Percentiles rank a stretch among this genome's conserved stretches.
phyloP scores from a whole-genome alignment of 2,113 vertebrate genomes.

The Pogonocichla stellata region DNA sequence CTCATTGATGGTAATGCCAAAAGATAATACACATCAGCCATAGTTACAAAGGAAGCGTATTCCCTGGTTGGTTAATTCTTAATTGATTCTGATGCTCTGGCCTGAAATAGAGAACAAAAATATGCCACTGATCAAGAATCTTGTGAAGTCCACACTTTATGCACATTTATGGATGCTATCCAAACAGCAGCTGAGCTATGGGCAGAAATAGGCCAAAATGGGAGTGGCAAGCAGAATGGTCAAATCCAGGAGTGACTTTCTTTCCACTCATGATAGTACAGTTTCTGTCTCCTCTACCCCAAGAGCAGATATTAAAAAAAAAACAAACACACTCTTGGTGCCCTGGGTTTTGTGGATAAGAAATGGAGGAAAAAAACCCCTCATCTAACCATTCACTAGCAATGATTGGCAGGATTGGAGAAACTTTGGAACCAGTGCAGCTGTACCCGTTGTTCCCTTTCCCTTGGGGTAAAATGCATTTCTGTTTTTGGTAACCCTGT shows the following conservation, averaged over 20 bases:
- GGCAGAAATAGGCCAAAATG: not conserved
- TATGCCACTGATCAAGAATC: not conserved
- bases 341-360: not conserved
- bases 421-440: not conserved
- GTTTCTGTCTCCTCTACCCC: not conserved
- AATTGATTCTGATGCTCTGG: not conserved
- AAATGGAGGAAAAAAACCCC: not conserved
- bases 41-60: not conserved
- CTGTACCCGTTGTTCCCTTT: not conserved
- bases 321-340: accelerated
- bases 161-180: not conserved
- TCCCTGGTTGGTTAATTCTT: not conserved
- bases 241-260: not conserved
- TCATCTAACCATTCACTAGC: not conserved
- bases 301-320: not conserved
- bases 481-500: accelerated
- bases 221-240: not conserved
- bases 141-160: not conserved
- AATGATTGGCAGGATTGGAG: not conserved
- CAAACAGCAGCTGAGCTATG: not conserved
- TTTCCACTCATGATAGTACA: not conserved
- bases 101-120: not conserved
- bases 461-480: not conserved
- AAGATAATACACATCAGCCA: not conserved
- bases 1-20: not conserved